Conservation (phyloP, 1,140 invertebrate species). For the Hylaeus anthracinus region DNA sequence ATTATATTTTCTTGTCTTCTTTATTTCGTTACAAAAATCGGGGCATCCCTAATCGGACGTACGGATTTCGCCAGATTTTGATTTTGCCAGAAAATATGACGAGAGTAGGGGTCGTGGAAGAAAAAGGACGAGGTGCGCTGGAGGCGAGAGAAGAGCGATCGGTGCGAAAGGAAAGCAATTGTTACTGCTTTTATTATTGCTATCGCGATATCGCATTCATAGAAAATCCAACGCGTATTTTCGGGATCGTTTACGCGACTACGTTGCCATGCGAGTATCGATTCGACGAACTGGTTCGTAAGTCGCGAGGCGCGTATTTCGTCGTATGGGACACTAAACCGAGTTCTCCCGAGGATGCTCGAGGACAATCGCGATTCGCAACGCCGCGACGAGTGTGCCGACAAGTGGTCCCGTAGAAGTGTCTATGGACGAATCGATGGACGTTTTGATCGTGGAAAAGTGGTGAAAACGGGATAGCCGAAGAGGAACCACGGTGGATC, state of each 20-base stretch:
- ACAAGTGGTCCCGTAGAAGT: background rate
- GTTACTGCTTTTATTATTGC: too few species aligned
- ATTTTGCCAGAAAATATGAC: too few species aligned
- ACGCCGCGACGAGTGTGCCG: too few species aligned
- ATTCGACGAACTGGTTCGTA: conserved; percentile 1
- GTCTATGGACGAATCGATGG: background rate
- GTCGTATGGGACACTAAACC: background rate
- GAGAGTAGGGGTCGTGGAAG: too few species aligned
- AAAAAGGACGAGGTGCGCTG: background rate
- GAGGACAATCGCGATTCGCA: background rate
- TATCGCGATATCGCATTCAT: background rate
- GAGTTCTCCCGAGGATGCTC: conserved; percentile 18
- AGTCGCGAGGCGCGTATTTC: background rate
- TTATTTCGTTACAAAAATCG: too few species aligned
- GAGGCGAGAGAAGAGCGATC: too few species aligned
- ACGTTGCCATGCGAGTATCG: conserved; percentile 37
- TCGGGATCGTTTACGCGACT: background rate
- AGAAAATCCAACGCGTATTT: background rate
- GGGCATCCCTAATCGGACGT: too few species aligned
- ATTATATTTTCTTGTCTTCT: too few species aligned
- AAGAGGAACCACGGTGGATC: background rate
- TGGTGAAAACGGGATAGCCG: background rate
- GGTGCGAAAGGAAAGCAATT: background rate
- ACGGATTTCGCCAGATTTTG: too few species aligned
- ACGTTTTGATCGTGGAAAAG: too few species aligned